A percentile compares a stretch with the other conserved stretches of the same genome.
These are phyloP conservation scores for Ciconia maguari DNA, from an alignment of 2,113 vertebrate species.

Conservation along the genomic window DNA sequence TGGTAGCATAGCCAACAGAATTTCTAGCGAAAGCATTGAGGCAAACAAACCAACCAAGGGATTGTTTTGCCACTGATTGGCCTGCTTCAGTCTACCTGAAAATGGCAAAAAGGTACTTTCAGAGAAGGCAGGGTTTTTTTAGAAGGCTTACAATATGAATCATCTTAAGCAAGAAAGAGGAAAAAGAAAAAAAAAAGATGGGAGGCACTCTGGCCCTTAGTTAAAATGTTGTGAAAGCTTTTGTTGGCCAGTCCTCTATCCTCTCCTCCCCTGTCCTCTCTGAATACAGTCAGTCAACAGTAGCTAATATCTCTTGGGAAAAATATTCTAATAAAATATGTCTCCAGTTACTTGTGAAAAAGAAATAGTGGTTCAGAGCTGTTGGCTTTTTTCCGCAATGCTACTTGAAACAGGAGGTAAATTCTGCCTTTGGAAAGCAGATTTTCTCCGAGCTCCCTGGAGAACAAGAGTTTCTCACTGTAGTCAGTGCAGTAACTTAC, in stretches of 20 bases:
- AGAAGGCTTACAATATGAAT: neutral
- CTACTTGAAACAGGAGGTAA: neutral
- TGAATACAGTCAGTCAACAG: neutral
- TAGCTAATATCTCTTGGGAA: neutral
- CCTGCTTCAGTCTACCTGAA: neutral
- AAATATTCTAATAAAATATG: neutral
- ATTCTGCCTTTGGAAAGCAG: neutral
- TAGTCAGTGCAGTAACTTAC: neutral
- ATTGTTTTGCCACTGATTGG: neutral
- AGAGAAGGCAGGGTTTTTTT: neutral
- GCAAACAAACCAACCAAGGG: neutral
- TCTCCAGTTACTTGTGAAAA: neutral
- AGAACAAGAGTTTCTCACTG: neutral
- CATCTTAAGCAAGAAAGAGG: neutral
- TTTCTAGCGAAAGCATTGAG: neutral
- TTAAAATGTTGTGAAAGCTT: neutral
- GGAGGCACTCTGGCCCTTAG: neutral
- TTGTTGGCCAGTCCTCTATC: neutral
- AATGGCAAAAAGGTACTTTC: neutral
- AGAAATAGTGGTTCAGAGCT: neutral
- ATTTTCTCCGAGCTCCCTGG: neutral
- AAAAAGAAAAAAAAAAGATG: neutral
- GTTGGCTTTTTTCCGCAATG: neutral
- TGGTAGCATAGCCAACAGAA: neutral
- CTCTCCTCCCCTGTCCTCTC: neutral